Evolutionary conservation across 30 jellyfish, hydroid and myxozoan genomes (phyloP), one percentile per base, ranked within the genome.

Genomic region (Cassiopea xamachana): DNA sequence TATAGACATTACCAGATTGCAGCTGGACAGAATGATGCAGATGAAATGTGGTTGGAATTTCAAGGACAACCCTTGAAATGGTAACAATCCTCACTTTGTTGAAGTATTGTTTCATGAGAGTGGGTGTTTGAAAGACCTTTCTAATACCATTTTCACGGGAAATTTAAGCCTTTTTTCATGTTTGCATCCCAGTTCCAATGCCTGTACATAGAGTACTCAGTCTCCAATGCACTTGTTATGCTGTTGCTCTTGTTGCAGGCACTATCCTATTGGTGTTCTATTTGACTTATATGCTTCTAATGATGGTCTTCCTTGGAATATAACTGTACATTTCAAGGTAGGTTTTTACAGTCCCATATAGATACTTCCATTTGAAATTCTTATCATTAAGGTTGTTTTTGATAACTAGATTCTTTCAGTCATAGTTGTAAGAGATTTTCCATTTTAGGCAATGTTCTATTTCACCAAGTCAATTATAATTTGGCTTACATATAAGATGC

Each of bases 61-160:
- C 92, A 96, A 59, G 99, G 99, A 47, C 98, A 96, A 73, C 98
- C 99, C 4, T 69, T 96, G 71, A 96, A 92, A 82, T 96, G 99
- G 99, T 91, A 55, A 50, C 46, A 3, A 5, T 27, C 39, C 39
- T 27, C 39, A 27, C 39, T 27, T 27, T 27, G 39, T 27, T 27
- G 39, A 27, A 27, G 39, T 27, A 27, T 27, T 27, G 39, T 27
- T 27, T 27, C 39, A 27, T 27, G 39, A 27, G 39, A 27, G 39
- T 27, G 39, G 39, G 39, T 27, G 39, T 27, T 27, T 27, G 39
- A 27, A 27, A 27, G 39, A 27, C 0, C 39, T 27, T 27, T 27
- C 39, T 27, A 27, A 27, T 27, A 50, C 58, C 83, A 15, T 27
- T 49, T 58, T 59, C 58, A 1, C 18, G 2, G 61, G 4, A 50